phyloP scores from a whole-genome alignment of 2,113 vertebrate species.

The Rhadina sibilatrix region DNA sequence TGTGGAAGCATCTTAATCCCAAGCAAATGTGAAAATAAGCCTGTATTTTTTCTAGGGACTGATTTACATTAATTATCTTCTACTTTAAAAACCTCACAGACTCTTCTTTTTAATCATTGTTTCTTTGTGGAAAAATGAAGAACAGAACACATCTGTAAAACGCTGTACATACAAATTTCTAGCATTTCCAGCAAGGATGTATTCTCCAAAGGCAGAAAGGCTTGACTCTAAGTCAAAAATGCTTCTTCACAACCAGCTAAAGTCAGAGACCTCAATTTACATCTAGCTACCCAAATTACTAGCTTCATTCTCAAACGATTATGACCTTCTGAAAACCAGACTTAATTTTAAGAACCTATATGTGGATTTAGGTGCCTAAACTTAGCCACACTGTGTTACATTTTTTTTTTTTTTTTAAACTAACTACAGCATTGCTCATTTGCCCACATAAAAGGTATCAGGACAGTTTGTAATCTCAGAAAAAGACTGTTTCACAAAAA shows the following conservation, averaged over 20 bases:
- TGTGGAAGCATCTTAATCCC: constrained; percentile 71
- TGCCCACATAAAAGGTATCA: background rate
- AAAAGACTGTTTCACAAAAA: background rate
- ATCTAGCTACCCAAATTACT: constrained; percentile 12
- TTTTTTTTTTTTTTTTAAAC: background rate
- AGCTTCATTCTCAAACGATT: background rate
- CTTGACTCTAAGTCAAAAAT: background rate
- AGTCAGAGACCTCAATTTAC: background rate
- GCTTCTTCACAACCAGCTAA: background rate
- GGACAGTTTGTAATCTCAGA: background rate
- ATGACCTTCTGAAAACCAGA: background rate
- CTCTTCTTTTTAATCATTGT: constrained; percentile 60
- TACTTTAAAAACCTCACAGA: constrained; percentile 59
- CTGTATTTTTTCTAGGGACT: constrained; percentile 71
- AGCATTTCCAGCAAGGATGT: constrained; percentile 47
- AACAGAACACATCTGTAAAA: constrained; percentile 63
- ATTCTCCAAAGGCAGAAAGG: constrained; percentile 29
- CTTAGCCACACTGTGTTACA: background rate
- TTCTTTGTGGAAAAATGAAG: constrained; percentile 66
- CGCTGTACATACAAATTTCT: constrained; percentile 44
- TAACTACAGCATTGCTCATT: background rate
- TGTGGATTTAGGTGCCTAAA: background rate
- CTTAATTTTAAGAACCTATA: background rate
- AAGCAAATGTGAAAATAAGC: constrained; percentile 81
- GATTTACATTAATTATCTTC: constrained; percentile 79